Evolutionary conservation across 2,888 invertebrate species (phyloP), one percentile per base, ranked within the genome.

Genomic region (Cataglyphis cursor): DNA sequence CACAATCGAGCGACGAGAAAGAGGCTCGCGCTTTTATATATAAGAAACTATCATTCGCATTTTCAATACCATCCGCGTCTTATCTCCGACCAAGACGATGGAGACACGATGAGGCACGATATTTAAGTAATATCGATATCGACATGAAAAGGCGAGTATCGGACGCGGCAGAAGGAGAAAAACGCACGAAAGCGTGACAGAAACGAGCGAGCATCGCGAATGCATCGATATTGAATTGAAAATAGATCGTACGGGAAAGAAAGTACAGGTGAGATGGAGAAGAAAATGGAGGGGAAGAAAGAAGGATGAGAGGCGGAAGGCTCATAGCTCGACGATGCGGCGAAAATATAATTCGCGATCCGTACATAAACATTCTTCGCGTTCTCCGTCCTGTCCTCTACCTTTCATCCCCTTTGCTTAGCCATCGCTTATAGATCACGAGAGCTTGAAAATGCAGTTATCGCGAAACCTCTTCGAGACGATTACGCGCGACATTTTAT

Each of bases 51-150:
- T 80, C 68, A 31, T 76, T 70, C 59, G 35, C 31, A 28, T 59
- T 57, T 51, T 54, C 70, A 70, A 78, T 78, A 44, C n/a, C 21
- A 21, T 21, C 15, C 68, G 68, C 59, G 41, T 44, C 44, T 70
- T 44, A 70, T 15, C 28, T 15, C 10, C 24, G 51, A 4, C 18
- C 41, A 12, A 35, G 78, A 80, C 44, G 78, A 31, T n/a, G 41
- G 31, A 59, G 78, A 78, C 66, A 18, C 66, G 57, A 59, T 68
- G 68, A 78, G 70, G 75, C 85, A 28, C 28, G 28, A 28, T 28
- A 28, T 72, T 87, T 85, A 88, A 87, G 84, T 83, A 88, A 90
- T 91, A 92, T 90, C 85, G 91, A 92, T 91, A 74, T 92, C 62
- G 85, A 51, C 31, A 28, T 62, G 81, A 75, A 75, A 74, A 44